A percentile compares a stretch with the other conserved stretches of the same genome.
Evolutionary conservation across 2,113 vertebrate genomes (phyloP).

Genomic region (Callaeas wilsoni): DNA sequence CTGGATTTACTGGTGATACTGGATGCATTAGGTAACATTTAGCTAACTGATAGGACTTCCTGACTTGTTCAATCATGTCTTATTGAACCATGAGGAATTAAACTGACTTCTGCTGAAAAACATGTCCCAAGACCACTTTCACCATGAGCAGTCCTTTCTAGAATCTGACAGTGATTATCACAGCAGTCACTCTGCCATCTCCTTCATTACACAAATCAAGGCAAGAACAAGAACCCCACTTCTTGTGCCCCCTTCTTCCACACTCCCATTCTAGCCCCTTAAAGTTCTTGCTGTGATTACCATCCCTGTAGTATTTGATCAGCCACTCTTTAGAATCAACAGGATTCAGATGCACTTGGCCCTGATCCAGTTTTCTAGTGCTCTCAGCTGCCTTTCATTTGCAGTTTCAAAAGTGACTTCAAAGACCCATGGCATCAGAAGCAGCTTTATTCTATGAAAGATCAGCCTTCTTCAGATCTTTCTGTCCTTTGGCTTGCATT

Average conservation of each 20-base stretch:
- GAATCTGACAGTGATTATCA: neutral
- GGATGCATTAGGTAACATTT: neutral
- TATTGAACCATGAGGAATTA: neutral
- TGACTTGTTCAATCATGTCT: neutral
- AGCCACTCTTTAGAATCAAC: neutral
- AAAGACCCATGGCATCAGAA: neutral
- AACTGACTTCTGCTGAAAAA: neutral
- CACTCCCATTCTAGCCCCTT: neutral
- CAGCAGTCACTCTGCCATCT: neutral
- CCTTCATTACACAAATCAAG: neutral
- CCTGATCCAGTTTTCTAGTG: neutral
- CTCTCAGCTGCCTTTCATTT: neutral
- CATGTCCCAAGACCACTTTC: neutral
- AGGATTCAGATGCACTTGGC: neutral
- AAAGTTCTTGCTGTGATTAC: neutral
- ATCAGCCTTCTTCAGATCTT: neutral
- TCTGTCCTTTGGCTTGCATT: neutral
- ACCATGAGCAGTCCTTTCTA: neutral
- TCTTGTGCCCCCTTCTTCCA: neutral
- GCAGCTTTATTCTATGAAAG: neutral
- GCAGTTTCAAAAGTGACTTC: constrained; percentile 9
- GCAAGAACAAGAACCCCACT: neutral
- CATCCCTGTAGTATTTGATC: neutral
- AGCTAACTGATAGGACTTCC: neutral
- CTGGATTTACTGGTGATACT: neutral